Evolutionary conservation across 23 tunicate species (phyloP).

Genomic region (Halocynthia aurantium): DNA sequence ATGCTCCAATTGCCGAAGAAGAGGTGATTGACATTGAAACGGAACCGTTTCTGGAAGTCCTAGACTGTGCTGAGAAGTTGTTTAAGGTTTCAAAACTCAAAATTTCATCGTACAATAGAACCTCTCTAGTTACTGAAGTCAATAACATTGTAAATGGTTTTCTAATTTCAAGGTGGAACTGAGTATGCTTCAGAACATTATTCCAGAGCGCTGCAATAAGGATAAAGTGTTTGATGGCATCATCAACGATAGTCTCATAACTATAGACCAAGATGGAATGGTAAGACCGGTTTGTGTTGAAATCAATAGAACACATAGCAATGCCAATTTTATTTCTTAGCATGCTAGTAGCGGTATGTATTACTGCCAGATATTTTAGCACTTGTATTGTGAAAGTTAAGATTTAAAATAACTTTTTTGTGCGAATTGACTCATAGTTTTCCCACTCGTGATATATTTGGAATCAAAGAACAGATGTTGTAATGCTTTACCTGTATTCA

Average conservation of each 20-base stretch:
- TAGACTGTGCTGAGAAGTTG: slow-evolving; percentile 36
- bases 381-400: no score
- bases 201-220: slow-evolving; percentile 34
- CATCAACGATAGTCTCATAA: slow-evolving; percentile 32
- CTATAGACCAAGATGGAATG: slow-evolving; percentile 50
- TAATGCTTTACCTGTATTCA: slow-evolving; percentile 1
- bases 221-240: slow-evolving; percentile 41
- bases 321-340: no score
- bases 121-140: no score
- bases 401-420: neutral
- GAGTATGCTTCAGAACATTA: slow-evolving; percentile 27
- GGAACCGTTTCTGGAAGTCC: slow-evolving; percentile 68
- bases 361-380: no score
- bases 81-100: neutral
- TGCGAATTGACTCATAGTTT: neutral
- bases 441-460: neutral
- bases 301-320: no score
- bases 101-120: no score
- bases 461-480: neutral
- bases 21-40: slow-evolving; percentile 71
- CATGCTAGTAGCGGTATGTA: no score
- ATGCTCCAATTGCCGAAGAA: slow-evolving; percentile 65
- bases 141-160: no score
- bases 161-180: slow-evolving; percentile 26
- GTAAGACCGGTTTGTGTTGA: slow-evolving; percentile 14